Conservation (phyloP, 1,140 invertebrate species). For the Conus ventricosus region DNA sequence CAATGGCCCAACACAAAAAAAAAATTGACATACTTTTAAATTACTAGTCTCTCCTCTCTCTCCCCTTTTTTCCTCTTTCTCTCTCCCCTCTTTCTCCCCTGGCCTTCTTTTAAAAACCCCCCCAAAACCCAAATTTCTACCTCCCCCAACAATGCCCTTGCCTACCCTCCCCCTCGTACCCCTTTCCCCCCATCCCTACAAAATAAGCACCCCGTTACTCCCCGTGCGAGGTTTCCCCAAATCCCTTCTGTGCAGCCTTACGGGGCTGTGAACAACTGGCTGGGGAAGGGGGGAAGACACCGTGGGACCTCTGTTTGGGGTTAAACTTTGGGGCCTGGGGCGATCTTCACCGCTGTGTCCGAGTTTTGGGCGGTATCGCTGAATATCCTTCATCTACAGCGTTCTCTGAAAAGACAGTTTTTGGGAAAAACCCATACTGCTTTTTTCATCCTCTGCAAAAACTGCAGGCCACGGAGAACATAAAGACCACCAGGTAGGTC, state of each 20-base stretch:
- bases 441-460: neutral
- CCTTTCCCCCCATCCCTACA: neutral
- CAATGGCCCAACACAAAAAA: no score
- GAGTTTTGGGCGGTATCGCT: slow-evolving; percentile 71
- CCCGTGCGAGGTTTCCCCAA: slow-evolving; percentile 72
- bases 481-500: neutral
- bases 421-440: neutral
- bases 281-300: slow-evolving; percentile 72
- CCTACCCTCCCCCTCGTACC: no score
- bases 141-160: no score
- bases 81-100: no score
- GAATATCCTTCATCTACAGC: slow-evolving; percentile 63
- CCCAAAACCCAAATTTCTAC: no score
- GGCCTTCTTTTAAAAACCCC: no score
- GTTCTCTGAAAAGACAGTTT: slow-evolving; percentile 57
- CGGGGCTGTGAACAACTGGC: slow-evolving; percentile 58
- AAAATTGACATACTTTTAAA: no score
- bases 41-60: no score
- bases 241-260: slow-evolving; percentile 66
- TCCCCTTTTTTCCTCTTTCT: no score
- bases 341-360: slow-evolving; percentile 74
- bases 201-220: slow-evolving; percentile 27
- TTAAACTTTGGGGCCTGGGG: slow-evolving; percentile 73
- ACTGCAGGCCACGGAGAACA: neutral
- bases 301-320: slow-evolving; percentile 74